phyloP scores from a whole-genome alignment of 2,113 vertebrate genomes.

The Muscicapa adusta region DNA sequence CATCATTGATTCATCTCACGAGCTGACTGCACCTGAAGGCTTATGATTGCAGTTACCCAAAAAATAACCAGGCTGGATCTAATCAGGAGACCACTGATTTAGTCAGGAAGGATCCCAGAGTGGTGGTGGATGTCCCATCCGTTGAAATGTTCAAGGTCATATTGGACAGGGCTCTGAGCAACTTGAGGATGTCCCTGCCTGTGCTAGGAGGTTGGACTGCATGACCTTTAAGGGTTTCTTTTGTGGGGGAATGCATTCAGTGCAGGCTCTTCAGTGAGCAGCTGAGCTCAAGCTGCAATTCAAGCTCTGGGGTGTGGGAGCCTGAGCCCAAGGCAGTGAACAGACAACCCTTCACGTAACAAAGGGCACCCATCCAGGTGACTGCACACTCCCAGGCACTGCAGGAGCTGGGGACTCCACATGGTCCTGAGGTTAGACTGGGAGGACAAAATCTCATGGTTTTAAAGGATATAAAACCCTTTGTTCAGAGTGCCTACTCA shows the following conservation, averaged over 20 bases:
- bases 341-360: accelerated
- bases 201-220: accelerated
- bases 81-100: neutral
- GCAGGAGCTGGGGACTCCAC: neutral
- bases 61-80: neutral
- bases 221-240: neutral
- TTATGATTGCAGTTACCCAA: neutral
- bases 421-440: neutral
- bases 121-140: no score
- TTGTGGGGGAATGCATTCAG: neutral
- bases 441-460: neutral
- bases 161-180: neutral
- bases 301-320: accelerated
- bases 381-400: accelerated
- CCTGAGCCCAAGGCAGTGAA: neutral
- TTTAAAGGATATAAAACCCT: neutral
- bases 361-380: neutral
- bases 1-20: neutral
- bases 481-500: no score
- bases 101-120: neutral
- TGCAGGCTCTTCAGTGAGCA: neutral
- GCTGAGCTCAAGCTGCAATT: neutral
- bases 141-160: neutral
- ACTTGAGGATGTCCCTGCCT: neutral
- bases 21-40: neutral